Evolutionary conservation across 2,797 vertebrate species (phyloP), one percentile per base, ranked within the genome.

Genomic region (Loriculus beryllinus): DNA sequence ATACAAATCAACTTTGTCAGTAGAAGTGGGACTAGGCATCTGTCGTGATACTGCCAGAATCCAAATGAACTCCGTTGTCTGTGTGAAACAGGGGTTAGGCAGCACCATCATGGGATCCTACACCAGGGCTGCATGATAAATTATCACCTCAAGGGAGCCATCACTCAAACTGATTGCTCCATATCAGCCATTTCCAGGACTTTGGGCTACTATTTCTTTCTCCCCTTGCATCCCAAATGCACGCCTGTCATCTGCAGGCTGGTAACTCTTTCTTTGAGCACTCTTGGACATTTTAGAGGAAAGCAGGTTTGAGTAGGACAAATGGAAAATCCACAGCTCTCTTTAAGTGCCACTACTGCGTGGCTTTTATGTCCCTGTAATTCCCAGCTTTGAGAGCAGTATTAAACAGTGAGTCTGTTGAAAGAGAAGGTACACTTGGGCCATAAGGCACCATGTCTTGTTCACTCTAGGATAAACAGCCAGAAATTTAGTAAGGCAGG

Each of bases 131-230:
- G 97, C 97, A 98, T 98, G 98, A 98, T 97, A 98, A 98, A 98
- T 98, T 97, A 98, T 97, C 93, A 97, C 98, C 98, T 98, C 97
- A 54, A 97, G 98, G 98, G 98, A 98, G 96, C 95, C 98, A 98
- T 98, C 98, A 97, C 97, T 99, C 98, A 98, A 98, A 98, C 97
- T 98, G 98, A 98, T 98, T 98, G 98, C 97, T 98, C 95, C 91
- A 43, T 97, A 98, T 98, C 97, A 98, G 97, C 98, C 97, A 98
- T 98, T 97, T 98, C 98, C 98, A 98, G 96, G 97, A 98, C 97
- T 98, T 97, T 98, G 96, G 97, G 97, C 97, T 97, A 98, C 97
- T 98, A 97, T 98, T 97, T 97, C 97, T 92, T 96, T 59, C 76
- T 84, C 95, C 92, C 16, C 74, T 88, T 95, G 70, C 75, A 96